Evolutionary conservation across 2,797 vertebrate genomes (phyloP).

Genomic region (Hozukius guyotensis): DNA sequence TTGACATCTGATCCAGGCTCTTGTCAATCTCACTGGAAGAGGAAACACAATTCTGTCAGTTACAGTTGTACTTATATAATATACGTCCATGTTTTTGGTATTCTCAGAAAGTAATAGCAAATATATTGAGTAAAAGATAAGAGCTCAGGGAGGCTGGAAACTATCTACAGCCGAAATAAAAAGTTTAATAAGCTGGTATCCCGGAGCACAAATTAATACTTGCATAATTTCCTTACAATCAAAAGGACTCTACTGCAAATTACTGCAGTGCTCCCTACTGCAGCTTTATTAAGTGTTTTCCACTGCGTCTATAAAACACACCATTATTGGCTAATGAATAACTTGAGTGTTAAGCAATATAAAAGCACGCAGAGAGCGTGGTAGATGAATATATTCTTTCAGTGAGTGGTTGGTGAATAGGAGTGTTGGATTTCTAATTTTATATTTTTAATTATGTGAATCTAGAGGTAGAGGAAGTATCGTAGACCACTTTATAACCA

Average conservation of each 20-base stretch:
- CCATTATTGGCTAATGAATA: conserved; percentile 36
- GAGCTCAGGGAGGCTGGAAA: neutral
- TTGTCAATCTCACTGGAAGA: conserved; percentile 97
- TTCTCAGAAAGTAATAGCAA: conserved; percentile 17
- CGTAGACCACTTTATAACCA: neutral
- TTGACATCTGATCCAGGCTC: conserved; percentile 98
- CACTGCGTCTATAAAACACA: conserved; percentile 56
- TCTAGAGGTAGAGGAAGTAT: neutral
- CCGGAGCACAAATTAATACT: conserved; percentile 42
- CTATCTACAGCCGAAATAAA: conserved; percentile 22
- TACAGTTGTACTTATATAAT: neutral
- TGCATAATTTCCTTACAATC: conserved; percentile 44
- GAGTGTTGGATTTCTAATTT: neutral
- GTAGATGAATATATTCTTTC: conserved; percentile 6
- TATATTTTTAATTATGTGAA: neutral
- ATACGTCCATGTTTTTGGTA: neutral
- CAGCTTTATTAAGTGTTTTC: conserved; percentile 50
- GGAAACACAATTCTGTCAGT: conserved; percentile 32
- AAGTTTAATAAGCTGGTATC: conserved; percentile 33
- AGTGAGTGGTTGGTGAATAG: neutral
- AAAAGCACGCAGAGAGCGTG: neutral
- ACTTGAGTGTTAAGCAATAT: conserved; percentile 26
- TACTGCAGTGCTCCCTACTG: conserved; percentile 29
- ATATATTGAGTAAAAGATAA: conserved; percentile 3
- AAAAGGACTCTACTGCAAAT: conserved; percentile 50